phyloP scores from a whole-genome alignment of 2,888 invertebrate genomes.

The Trimorus sp. region DNA sequence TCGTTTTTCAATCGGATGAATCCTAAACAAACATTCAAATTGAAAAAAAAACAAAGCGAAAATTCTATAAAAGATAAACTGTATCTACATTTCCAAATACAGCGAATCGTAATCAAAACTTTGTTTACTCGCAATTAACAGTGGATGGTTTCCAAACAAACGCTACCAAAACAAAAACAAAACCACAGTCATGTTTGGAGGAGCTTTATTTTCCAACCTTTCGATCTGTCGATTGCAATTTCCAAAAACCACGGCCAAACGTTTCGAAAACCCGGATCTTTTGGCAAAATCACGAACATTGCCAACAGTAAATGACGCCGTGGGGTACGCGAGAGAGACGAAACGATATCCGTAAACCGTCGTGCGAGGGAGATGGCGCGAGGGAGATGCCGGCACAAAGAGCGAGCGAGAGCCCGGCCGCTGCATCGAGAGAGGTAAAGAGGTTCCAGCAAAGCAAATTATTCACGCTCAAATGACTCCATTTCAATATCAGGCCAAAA shows the following conservation, averaged over 20 bases:
- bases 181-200: too few species aligned
- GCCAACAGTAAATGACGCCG: conserved; percentile 39
- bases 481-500: conserved; percentile 85
- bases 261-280: conserved; percentile 18
- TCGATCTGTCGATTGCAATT: background rate
- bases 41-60: too few species aligned
- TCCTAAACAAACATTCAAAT: background rate
- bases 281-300: conserved; percentile 36
- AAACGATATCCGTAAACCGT: background rate
- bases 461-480: conserved; percentile 88
- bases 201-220: background rate
- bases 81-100: too few species aligned
- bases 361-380: conserved; percentile 42
- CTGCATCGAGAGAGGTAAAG: conserved; percentile 69
- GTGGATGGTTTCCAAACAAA: too few species aligned
- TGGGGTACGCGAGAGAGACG: conserved; percentile 33
- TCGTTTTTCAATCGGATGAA: background rate
- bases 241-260: background rate
- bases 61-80: too few species aligned
- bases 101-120: too few species aligned
- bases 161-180: too few species aligned
- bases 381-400: conserved; percentile 23
- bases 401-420: conserved; percentile 66
- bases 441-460: conserved; percentile 85
- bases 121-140: too few species aligned